Percentiles rank a stretch among this genome's conserved stretches.
These are phyloP conservation scores for Sphecodes monilicornis DNA, from an alignment of 2,888 invertebrate genomes.

Conservation along the genomic window DNA sequence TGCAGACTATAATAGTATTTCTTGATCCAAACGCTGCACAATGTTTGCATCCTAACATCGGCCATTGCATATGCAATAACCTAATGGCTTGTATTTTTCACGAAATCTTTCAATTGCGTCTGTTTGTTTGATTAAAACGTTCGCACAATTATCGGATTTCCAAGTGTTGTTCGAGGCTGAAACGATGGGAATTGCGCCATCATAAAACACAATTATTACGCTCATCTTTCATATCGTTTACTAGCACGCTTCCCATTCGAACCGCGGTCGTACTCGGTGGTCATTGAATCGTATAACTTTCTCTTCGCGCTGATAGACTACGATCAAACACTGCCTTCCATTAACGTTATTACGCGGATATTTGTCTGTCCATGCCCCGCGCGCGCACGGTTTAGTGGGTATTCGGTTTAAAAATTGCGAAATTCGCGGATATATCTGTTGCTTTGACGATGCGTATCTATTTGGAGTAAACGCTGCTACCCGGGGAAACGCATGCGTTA, in stretches of 20 bases:
- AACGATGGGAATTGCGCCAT: conserved; percentile 8
- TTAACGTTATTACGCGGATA: conserved; percentile 71
- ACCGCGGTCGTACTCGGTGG: not conserved
- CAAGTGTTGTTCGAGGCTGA: conserved; percentile 1
- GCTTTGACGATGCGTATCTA: conserved; percentile 6
- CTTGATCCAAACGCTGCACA: not conserved
- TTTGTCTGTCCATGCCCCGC: conserved; percentile 38
- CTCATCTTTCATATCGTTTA: conserved; percentile 13
- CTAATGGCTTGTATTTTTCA: not conserved
- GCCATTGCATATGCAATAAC: not conserved
- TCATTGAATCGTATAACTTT: conserved; percentile 43
- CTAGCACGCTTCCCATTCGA: conserved; percentile 17
- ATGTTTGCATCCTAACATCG: not conserved
- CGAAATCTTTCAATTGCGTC: not conserved
- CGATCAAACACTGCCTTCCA: conserved; percentile 69
- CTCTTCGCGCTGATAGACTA: conserved; percentile 50
- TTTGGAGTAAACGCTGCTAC: conserved; percentile 13
- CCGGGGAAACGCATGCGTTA: conserved; percentile 35
- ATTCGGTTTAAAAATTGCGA: conserved; percentile 41
- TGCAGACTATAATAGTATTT: too few species aligned
- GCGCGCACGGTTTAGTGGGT: conserved; percentile 12
- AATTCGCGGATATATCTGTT: conserved; percentile 38
- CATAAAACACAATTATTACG: conserved; percentile 28
- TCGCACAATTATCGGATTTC: not conserved
- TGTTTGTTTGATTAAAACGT: not conserved